Evolutionary conservation across 2,113 vertebrate species (phyloP), one percentile per base, ranked within the genome.

Genomic region (Tachycineta bicolor): DNA sequence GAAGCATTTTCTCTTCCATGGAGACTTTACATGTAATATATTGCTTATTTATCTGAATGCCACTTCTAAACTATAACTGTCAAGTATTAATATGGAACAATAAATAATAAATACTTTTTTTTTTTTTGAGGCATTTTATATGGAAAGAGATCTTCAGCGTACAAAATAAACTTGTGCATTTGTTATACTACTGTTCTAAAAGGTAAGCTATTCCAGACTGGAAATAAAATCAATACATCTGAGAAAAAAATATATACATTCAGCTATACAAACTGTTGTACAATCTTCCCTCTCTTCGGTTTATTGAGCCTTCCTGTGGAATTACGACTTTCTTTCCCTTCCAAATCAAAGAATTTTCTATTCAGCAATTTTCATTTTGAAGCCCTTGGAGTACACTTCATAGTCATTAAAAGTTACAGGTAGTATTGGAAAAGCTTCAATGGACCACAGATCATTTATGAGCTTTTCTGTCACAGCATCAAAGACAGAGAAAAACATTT

Each of bases 361-460:
- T 67, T 58, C 63, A 77, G 11, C 15, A 90, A 50, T 86, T 92
- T 94, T 89, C 15, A 41, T 92, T 87, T 60, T 93, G 67, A 94
- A 80, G 26, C 6, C 21, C 33, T 31, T 26, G 29, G 91, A 83
- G 31, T 73, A 76, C 34, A 26, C 56, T 90, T 82, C 69, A 50
- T 29, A 91, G 41, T 62, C 70, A 82, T 73, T 82, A 85, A 69
- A 94, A 67, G 29, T 90, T 85, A 73, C 63, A 85, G 79, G 41
- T 55, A 67, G 33, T 62, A 70, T 44, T 83, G 53, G 81, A 94
- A 87, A 90, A 83, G 3, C 6, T 87, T 83, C 29, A 50, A 0
- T 29, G 20, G 26, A 59, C 43, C 24, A 9, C 25, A 55, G 46
- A 41, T 65, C 37, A 87, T 80, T 83, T 76, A 86, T 46, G n/a